Conservation (phyloP, 2,888 invertebrate species). For the Macroteleia sp. region DNA sequence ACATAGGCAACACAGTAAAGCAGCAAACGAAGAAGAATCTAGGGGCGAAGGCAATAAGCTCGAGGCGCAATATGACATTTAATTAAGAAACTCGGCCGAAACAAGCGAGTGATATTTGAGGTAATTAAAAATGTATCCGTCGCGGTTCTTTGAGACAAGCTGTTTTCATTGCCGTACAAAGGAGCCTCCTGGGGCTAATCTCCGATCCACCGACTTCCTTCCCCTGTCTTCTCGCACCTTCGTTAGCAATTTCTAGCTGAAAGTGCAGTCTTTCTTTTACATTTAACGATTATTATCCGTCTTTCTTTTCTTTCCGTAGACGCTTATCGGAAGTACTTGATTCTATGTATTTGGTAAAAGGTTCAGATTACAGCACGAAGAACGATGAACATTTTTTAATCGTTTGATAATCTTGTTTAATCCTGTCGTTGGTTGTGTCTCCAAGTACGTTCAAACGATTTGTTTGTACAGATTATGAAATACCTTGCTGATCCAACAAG, state of each 20-base stretch:
- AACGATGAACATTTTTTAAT: constrained; percentile 78
- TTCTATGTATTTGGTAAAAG: constrained; percentile 23
- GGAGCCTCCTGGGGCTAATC: constrained; percentile 79
- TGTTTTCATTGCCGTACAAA: constrained; percentile 79
- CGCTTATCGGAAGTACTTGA: constrained; percentile 39
- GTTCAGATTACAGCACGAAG: constrained; percentile 69
- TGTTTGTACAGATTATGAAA: constrained; percentile 78
- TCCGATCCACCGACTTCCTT: constrained; percentile 61
- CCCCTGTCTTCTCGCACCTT: constrained; percentile 58
- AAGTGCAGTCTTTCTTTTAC: constrained; percentile 52
- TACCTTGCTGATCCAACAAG: constrained; percentile 56
- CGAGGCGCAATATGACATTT: constrained; percentile 81
- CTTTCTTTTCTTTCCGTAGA: constrained; percentile 28
- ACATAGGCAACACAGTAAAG: constrained; percentile 17
- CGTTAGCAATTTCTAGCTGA: constrained; percentile 28
- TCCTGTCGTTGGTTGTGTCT: constrained; percentile 72
- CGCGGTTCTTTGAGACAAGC: constrained; percentile 82
- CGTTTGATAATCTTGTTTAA: constrained; percentile 81
- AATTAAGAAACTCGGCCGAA: constrained; percentile 80
- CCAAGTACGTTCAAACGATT: constrained; percentile 70
- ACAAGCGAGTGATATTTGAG: constrained; percentile 80
- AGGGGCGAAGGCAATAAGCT: constrained; percentile 60
- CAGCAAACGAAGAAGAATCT: constrained; percentile 22
- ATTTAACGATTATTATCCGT: constrained; percentile 31
- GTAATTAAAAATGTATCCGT: constrained; percentile 84